phyloP scores from a whole-genome alignment of 92 coral and sea anemone species.

The Bergia sp. region DNA sequence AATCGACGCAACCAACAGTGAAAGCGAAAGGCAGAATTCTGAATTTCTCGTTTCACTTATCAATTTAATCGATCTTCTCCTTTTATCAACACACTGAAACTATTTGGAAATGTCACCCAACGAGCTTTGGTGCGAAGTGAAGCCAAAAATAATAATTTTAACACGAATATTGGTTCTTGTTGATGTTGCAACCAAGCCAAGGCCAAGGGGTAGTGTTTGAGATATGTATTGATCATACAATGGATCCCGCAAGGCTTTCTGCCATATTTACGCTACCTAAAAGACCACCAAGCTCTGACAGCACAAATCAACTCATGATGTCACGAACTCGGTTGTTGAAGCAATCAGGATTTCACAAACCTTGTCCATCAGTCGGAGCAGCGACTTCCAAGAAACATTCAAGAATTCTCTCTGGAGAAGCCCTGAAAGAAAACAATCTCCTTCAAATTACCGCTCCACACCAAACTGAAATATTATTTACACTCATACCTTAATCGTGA shows the following conservation, averaged over 20 bases:
- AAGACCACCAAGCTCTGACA: not conserved
- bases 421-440: constrained; percentile 53
- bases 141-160: not conserved
- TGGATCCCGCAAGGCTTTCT: not conserved
- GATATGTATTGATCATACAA: not conserved
- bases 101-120: not conserved
- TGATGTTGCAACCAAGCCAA: not conserved
- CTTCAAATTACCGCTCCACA: not conserved
- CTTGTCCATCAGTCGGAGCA: constrained; percentile 63
- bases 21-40: not conserved
- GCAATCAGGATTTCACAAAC: constrained; percentile 40
- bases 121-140: not conserved
- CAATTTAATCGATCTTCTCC: not conserved
- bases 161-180: too few relatives aligned
- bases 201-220: too few relatives aligned
- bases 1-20: not conserved
- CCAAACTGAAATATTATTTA: not conserved
- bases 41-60: not conserved
- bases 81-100: constrained; percentile 6
- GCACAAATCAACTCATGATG: not conserved
- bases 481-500: constrained; percentile 85
- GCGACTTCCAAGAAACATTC: constrained; percentile 96
- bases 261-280: not conserved
- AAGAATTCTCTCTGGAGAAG: constrained; percentile 82
- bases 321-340: not conserved